These are phyloP conservation scores for Australoheros scitulus DNA, from an alignment of 2,113 vertebrate genomes.

Conservation along the genomic window DNA sequence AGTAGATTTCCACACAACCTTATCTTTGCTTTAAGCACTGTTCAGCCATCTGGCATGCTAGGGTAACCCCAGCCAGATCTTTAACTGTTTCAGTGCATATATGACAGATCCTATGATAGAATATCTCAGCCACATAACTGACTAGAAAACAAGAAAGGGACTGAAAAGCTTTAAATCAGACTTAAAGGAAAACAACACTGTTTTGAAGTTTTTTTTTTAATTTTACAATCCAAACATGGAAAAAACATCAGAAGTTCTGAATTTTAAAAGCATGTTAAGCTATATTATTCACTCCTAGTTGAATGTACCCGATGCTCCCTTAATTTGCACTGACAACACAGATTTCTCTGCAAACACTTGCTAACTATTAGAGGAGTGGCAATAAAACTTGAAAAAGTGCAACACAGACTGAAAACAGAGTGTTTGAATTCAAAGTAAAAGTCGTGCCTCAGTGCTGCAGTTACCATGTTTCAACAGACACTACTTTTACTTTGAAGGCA, in stretches of 20 bases:
- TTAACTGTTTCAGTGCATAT: not conserved
- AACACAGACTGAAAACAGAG: not conserved
- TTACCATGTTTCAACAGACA: not conserved
- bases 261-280: not conserved
- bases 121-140: not conserved
- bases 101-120: not conserved
- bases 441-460: not conserved
- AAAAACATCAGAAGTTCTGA: not conserved
- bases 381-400: not conserved
- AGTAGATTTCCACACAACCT: not conserved
- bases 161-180: not conserved
- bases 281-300: no score
- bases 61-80: not conserved
- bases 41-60: not conserved
- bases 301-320: not conserved
- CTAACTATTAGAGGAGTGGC: not conserved
- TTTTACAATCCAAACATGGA: not conserved
- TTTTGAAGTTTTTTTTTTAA: not conserved
- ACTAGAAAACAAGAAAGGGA: not conserved
- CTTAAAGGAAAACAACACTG: not conserved
- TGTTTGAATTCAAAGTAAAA: not conserved
- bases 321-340: not conserved
- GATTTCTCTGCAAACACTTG: not conserved
- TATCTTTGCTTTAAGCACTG: not conserved
- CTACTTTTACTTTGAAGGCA: conserved; percentile 2